These are phyloP conservation scores for Geotrypetes seraphini DNA, from an alignment of 2,797 vertebrate genomes.

Conservation along the genomic window DNA sequence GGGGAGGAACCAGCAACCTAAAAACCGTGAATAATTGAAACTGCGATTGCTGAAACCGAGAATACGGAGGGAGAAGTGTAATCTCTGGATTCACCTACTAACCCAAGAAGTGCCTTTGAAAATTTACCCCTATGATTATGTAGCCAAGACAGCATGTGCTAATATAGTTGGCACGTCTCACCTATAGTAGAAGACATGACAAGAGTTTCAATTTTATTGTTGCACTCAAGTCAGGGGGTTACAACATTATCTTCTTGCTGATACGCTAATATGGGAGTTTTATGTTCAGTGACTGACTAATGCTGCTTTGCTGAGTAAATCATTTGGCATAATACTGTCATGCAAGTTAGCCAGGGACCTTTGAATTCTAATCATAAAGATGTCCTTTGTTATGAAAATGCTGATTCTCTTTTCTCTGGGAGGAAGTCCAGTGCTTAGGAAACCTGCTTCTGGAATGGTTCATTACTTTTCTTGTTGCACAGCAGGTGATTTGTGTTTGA, in stretches of 20 bases:
- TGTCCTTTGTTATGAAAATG: not conserved
- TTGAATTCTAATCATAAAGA: not conserved
- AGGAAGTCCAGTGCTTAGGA: slow-evolving; percentile 3
- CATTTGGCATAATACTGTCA: not conserved
- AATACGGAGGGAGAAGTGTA: too few relatives aligned
- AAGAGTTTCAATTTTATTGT: slow-evolving; percentile 9
- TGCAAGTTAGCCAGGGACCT: not conserved
- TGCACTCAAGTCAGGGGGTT: not conserved
- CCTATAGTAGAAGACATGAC: slow-evolving; percentile 4
- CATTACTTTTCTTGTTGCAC: too few relatives aligned
- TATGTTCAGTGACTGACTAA: not conserved
- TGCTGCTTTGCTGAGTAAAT: not conserved
- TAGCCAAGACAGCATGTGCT: not conserved
- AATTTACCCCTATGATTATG: too few relatives aligned
- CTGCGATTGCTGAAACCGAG: too few relatives aligned
- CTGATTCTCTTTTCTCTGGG: not conserved
- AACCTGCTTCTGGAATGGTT: not conserved
- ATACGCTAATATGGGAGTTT: not conserved
- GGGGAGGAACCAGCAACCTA: too few relatives aligned
- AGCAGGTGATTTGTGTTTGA: too few relatives aligned
- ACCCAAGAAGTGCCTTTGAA: too few relatives aligned
- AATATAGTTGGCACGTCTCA: slow-evolving; percentile 1
- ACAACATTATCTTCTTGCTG: too few relatives aligned
- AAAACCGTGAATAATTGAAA: too few relatives aligned
- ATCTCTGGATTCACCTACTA: too few relatives aligned